These are phyloP conservation scores for Caenorhabditis imperialis DNA, from an alignment of 2,888 invertebrate genomes.

Conservation along the genomic window DNA sequence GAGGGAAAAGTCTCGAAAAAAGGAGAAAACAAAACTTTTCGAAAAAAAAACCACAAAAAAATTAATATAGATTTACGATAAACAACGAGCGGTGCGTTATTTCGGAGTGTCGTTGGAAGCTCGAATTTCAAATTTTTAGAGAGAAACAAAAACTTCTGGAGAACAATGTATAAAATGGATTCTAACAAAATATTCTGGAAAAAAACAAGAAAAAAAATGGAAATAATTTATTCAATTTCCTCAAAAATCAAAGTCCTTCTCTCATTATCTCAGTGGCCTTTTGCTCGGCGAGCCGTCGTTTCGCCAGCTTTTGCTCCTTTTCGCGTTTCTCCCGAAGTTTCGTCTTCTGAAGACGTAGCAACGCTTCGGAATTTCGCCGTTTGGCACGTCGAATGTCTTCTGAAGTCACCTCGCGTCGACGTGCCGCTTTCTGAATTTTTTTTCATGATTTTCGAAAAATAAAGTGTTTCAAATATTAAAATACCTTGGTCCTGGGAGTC, in stretches of 20 bases:
- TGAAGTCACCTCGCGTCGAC: conserved; percentile 30
- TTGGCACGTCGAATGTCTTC: conserved; percentile 16
- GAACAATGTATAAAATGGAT: too few relatives aligned
- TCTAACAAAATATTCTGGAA: too few relatives aligned
- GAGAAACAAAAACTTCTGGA: too few relatives aligned
- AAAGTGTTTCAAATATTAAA: background rate
- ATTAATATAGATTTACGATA: conserved; percentile 10
- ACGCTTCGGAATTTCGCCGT: conserved; percentile 23
- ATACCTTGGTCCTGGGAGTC: conserved; percentile 16
- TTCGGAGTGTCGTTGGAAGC: conserved; percentile 6
- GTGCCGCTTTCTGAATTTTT: conserved; percentile 7
- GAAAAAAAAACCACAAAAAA: background rate
- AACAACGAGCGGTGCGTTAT: conserved; percentile 4
- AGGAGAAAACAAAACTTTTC: background rate
- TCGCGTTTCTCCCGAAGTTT: conserved; percentile 11
- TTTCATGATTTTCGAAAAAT: background rate
- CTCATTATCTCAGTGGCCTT: conserved; percentile 38
- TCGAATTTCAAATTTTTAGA: too few relatives aligned
- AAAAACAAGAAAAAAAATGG: too few relatives aligned
- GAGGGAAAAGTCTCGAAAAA: background rate
- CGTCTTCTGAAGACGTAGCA: conserved; percentile 16
- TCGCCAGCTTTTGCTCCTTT: conserved; percentile 20
- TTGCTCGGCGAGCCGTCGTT: conserved; percentile 19
- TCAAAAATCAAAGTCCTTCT: too few relatives aligned
- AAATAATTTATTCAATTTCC: too few relatives aligned